Conservation (phyloP, 2,113 vertebrate species). For the Fregata magnificens region DNA sequence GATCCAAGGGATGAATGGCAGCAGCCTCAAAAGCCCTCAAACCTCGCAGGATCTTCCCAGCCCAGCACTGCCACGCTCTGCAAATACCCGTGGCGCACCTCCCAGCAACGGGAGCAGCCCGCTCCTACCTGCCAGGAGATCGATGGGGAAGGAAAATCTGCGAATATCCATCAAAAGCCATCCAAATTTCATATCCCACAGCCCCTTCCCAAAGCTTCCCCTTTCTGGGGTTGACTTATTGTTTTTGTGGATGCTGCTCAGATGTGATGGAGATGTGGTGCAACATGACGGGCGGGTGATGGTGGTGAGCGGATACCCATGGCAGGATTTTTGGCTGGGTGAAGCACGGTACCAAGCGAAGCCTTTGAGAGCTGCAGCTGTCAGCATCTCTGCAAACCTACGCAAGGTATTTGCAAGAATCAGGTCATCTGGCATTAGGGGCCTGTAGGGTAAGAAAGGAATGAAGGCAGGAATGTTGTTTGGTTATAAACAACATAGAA, state of each 20-base stretch:
- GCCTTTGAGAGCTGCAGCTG: neutral
- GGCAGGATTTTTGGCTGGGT: neutral
- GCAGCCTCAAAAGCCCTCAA: neutral
- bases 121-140: neutral
- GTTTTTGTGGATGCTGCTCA: neutral
- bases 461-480: conserved; percentile 15
- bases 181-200: neutral
- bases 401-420: neutral
- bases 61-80: fast-evolving
- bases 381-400: neutral
- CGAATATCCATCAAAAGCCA: neutral
- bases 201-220: neutral
- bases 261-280: neutral
- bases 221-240: neutral
- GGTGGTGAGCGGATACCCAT: neutral
- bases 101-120: neutral
- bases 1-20: neutral
- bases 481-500: conserved; percentile 15
- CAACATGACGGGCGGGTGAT: neutral
- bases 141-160: neutral
- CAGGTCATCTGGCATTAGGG: conserved; percentile 5
- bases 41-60: neutral
- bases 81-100: neutral
- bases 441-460: conserved; percentile 1
- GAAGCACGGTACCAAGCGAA: neutral